Evolutionary conservation across 2,113 vertebrate genomes (phyloP).

Genomic region (Litocranius walleri): DNA sequence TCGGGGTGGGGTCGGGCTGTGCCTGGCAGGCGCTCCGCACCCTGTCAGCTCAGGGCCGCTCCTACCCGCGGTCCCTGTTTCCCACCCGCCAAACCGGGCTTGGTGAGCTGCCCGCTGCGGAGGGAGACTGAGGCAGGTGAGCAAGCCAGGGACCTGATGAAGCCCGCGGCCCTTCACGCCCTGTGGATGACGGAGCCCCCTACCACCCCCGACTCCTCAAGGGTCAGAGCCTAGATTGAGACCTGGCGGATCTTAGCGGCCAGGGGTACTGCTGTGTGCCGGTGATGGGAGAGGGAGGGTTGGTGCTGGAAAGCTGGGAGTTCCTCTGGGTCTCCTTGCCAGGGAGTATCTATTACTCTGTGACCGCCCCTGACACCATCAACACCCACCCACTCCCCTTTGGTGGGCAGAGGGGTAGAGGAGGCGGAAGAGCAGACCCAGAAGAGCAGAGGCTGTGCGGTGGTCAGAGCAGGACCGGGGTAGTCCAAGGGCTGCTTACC

Average conservation of each 20-base stretch:
- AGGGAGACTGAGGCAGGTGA: not conserved
- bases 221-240: not conserved
- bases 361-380: not conserved
- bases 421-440: not conserved
- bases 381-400: not conserved
- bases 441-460: not conserved
- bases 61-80: not conserved
- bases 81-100: not conserved
- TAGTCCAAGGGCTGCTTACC: not conserved
- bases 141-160: not conserved
- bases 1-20: fast-evolving
- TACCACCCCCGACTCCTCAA: not conserved
- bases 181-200: not conserved
- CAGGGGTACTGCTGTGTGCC: not conserved
- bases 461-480: not conserved
- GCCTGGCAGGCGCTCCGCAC: not conserved
- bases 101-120: not conserved
- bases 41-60: not conserved
- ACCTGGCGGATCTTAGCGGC: not conserved
- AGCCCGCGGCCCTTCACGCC: not conserved
- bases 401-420: not conserved
- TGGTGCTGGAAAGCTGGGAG: not conserved
- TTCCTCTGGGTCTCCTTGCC: not conserved
- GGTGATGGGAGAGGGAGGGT: not conserved
- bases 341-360: not conserved